Conservation (phyloP, 2,113 vertebrate species). For the Sinocyclocheilus grahami region DNA sequence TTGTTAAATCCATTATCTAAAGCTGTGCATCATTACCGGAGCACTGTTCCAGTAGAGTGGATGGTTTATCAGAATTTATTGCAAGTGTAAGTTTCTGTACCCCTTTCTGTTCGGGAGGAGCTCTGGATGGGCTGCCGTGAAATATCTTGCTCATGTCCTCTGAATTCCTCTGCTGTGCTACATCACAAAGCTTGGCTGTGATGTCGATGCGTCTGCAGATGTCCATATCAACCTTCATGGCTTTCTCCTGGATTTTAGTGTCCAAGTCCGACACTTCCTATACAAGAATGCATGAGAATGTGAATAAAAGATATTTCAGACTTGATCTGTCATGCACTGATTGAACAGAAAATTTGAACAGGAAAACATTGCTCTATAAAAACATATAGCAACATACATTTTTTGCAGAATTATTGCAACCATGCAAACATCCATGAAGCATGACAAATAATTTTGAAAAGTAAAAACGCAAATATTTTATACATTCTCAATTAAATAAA, state of each 20-base stretch:
- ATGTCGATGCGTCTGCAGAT: constrained; percentile 91
- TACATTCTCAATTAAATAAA: no score
- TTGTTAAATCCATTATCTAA: neutral
- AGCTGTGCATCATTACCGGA: neutral
- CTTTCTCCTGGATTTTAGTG: constrained; percentile 92
- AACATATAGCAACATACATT: neutral
- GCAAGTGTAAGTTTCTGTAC: constrained; percentile 16
- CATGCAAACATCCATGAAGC: no score
- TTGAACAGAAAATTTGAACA: neutral
- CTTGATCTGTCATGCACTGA: neutral
- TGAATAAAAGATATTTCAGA: neutral
- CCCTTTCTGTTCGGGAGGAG: constrained; percentile 51
- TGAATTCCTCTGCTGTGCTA: constrained; percentile 91
- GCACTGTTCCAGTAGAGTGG: neutral
- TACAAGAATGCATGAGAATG: constrained; percentile 60
- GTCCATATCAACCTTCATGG: constrained; percentile 92
- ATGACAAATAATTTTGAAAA: no score
- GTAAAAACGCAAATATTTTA: no score
- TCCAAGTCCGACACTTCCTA: constrained; percentile 92
- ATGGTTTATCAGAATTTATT: neutral
- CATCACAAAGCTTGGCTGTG: constrained; percentile 91
- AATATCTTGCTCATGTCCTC: constrained; percentile 91
- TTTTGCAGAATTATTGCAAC: no score
- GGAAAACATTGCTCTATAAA: neutral
- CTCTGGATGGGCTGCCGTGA: constrained; percentile 73